phyloP scores from a whole-genome alignment of 2,888 invertebrate species.

The Pachycephus smyrnensis region DNA sequence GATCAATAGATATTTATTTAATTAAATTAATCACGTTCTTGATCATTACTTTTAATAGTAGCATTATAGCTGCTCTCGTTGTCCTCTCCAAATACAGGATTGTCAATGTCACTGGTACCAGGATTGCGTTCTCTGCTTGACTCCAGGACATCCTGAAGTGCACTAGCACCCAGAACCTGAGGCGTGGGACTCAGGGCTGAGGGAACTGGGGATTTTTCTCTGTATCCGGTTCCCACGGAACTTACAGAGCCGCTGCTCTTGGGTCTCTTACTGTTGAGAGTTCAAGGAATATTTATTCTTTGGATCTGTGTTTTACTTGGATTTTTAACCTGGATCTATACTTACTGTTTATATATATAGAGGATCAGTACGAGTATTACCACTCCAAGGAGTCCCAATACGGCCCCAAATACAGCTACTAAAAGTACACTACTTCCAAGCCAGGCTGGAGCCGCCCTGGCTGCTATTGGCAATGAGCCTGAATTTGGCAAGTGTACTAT shows the following conservation, averaged over 20 bases:
- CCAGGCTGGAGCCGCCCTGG: slow-evolving; percentile 68
- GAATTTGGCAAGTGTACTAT: slow-evolving; percentile 67
- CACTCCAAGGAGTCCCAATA: slow-evolving; percentile 79
- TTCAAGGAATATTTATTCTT: neutral
- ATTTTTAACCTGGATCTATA: slow-evolving; percentile 30
- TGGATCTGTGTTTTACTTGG: neutral
- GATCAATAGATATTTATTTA: neutral
- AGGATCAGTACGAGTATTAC: slow-evolving; percentile 81
- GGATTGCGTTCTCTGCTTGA: slow-evolving; percentile 66
- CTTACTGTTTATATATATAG: slow-evolving; percentile 82
- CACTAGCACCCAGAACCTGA: slow-evolving; percentile 71
- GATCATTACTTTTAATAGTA: slow-evolving; percentile 71
- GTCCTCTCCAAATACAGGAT: slow-evolving; percentile 65
- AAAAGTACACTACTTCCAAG: slow-evolving; percentile 68
- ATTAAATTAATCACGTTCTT: neutral
- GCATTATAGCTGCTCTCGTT: slow-evolving; percentile 68
- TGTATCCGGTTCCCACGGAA: slow-evolving; percentile 59
- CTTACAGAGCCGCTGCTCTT: slow-evolving; percentile 60
- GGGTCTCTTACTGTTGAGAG: slow-evolving; percentile 51
- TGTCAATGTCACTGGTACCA: slow-evolving; percentile 67
- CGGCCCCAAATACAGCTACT: slow-evolving; percentile 77
- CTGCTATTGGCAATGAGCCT: slow-evolving; percentile 59
- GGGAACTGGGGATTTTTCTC: slow-evolving; percentile 62
- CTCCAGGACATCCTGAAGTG: slow-evolving; percentile 66
- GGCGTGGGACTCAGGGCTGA: slow-evolving; percentile 58